These are phyloP conservation scores for Salvelinus namaycush DNA, from an alignment of 2,113 vertebrate species.

Conservation along the genomic window DNA sequence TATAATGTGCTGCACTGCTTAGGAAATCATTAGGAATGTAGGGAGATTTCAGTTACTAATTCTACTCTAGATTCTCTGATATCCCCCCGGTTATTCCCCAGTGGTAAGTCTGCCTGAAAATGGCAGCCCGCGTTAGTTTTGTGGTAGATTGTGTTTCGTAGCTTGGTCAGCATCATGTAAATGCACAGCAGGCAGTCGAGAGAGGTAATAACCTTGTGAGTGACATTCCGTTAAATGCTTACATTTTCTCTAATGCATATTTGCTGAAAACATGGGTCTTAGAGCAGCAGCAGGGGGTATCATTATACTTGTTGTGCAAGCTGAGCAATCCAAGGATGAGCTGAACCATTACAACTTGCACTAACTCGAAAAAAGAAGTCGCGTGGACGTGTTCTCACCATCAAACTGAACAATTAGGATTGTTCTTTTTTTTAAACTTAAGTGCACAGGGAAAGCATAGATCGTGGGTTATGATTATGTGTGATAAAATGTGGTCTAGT, in stretches of 20 bases:
- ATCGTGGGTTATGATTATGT: background rate
- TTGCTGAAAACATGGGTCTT: slow-evolving; percentile 53
- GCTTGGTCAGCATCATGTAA: slow-evolving; percentile 76
- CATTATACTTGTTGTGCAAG: slow-evolving; percentile 52
- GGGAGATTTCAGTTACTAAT: slow-evolving; percentile 62
- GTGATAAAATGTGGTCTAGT: background rate
- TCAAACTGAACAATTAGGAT: background rate
- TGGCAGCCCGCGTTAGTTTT: slow-evolving; percentile 48
- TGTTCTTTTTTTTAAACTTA: background rate
- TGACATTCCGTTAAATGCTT: slow-evolving; percentile 74
- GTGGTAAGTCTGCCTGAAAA: slow-evolving; percentile 53
- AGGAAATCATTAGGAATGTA: slow-evolving; percentile 58
- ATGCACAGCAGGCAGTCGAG: slow-evolving; percentile 65
- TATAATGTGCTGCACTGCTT: slow-evolving; percentile 26
- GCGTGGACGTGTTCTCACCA: background rate
- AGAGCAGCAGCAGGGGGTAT: slow-evolving; percentile 50
- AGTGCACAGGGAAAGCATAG: background rate
- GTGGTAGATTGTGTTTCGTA: slow-evolving; percentile 73
- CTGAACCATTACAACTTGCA: slow-evolving; percentile 30
- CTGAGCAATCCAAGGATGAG: slow-evolving; percentile 40
- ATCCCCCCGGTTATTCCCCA: slow-evolving; percentile 50
- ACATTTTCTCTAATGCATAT: slow-evolving; percentile 65
- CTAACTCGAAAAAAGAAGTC: slow-evolving; percentile 19
- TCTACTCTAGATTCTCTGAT: slow-evolving; percentile 67
- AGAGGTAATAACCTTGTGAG: slow-evolving; percentile 75